phyloP scores from a whole-genome alignment of 1,140 invertebrate species.

The Drosophila teissieri region DNA sequence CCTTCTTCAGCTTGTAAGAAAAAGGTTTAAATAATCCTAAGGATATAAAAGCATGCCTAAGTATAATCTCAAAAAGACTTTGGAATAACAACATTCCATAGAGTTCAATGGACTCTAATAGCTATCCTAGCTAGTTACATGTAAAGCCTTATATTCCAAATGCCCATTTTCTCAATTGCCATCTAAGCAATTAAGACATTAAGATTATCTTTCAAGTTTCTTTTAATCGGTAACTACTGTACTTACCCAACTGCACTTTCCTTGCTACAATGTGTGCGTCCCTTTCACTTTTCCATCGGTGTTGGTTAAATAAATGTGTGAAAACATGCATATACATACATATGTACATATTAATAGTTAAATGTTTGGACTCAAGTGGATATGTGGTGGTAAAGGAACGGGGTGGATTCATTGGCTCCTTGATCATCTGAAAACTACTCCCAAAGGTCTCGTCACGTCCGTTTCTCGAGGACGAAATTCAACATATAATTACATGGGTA shows the following conservation, averaged over 20 bases:
- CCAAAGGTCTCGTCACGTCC: conserved; percentile 26
- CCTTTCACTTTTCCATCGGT: conserved; percentile 26
- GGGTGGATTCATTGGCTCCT: conserved; percentile 11
- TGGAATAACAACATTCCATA: no score
- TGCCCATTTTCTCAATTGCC: no score
- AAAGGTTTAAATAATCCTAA: not conserved
- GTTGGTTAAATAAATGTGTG: conserved; percentile 39
- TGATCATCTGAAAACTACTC: conserved; percentile 24
- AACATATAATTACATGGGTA: conserved; percentile 34
- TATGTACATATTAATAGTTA: not conserved
- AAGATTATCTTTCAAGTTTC: not conserved
- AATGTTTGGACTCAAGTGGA: conserved; percentile 16
- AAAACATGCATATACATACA: no score
- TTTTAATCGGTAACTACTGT: conserved; percentile 5
- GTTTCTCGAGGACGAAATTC: conserved; percentile 8
- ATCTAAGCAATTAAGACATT: no score
- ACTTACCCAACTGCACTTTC: conserved; percentile 17
- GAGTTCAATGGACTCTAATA: no score
- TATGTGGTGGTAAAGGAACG: conserved; percentile 10
- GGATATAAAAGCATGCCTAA: not conserved
- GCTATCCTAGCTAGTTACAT: no score
- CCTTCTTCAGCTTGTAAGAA: conserved; percentile 5
- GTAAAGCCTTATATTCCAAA: no score
- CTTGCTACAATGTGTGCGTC: conserved; percentile 23
- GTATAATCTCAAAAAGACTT: no score